phyloP scores from a whole-genome alignment of 2,888 invertebrate species.

The Heteromyza rotundicornis region DNA sequence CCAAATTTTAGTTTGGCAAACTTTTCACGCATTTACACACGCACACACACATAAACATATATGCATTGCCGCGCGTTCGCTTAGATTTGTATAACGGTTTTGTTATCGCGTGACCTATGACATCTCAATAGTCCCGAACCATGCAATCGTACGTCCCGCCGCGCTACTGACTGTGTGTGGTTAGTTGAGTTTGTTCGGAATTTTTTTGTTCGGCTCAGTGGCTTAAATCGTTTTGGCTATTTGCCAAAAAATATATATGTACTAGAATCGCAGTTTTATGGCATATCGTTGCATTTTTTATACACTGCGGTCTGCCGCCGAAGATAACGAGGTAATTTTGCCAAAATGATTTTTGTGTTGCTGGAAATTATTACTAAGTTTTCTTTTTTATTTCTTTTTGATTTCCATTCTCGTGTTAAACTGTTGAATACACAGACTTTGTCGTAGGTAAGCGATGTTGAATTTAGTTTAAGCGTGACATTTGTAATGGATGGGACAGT shows the following conservation, averaged over 20 bases:
- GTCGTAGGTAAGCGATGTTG: no score
- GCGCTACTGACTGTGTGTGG: constrained; percentile 16
- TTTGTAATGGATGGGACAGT: no score
- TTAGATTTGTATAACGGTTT: neutral
- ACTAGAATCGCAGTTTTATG: neutral
- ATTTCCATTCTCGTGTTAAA: no score
- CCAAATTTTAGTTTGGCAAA: no score
- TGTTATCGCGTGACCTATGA: constrained; percentile 6
- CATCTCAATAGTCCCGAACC: neutral
- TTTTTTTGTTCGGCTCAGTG: neutral
- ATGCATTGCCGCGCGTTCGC: neutral
- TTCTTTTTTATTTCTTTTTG: no score
- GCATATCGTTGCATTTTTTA: constrained; percentile 7
- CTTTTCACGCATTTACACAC: no score
- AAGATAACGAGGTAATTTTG: constrained; percentile 57
- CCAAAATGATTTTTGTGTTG: constrained; percentile 50
- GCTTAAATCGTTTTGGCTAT: constrained; percentile 42
- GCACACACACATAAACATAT: neutral
- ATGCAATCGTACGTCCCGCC: neutral
- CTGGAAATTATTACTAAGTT: no score
- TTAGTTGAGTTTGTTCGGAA: no score
- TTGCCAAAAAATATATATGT: constrained; percentile 47
- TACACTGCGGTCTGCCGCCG: constrained; percentile 36
- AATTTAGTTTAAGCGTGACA: no score
- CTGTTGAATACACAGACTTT: no score